Evolutionary conservation across 2,113 vertebrate species (phyloP).

Genomic region (Lagenorhynchus albirostris): DNA sequence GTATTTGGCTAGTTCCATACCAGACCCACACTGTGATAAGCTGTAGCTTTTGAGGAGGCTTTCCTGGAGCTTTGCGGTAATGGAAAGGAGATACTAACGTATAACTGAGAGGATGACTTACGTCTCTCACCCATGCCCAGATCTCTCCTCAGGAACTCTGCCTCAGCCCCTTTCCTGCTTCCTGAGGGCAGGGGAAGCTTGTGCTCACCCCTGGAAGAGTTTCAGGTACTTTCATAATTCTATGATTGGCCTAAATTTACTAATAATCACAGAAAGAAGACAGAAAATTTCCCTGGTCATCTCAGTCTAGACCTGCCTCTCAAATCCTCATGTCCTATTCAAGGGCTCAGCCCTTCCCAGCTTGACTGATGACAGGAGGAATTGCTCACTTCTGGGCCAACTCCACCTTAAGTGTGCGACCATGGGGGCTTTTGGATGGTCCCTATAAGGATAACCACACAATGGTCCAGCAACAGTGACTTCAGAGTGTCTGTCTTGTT

Average conservation of each 20-base stretch:
- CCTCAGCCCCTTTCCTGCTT: neutral
- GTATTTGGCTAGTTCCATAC: neutral
- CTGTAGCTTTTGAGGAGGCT: neutral
- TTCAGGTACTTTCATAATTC: neutral
- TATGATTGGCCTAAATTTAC: neutral
- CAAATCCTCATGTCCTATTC: neutral
- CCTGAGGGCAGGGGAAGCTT: neutral
- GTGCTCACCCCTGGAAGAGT: neutral
- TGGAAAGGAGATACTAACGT: neutral
- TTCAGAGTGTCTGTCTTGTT: neutral
- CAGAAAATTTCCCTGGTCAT: neutral
- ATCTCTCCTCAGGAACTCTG: neutral
- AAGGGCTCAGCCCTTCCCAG: neutral
- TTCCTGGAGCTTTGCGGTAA: neutral
- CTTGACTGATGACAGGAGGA: neutral
- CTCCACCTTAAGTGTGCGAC: neutral
- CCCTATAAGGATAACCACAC: no score
- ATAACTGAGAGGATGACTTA: neutral
- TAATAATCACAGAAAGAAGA: neutral
- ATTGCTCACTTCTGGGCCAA: neutral
- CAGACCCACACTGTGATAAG: neutral
- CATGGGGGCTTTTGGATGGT: accelerated
- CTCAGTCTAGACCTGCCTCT: neutral
- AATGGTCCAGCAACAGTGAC: neutral
- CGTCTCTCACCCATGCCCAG: accelerated